Percentiles rank a stretch among this genome's conserved stretches.
Evolutionary conservation across 1,140 invertebrate species (phyloP).

Genomic region (Drosophila subobscura): DNA sequence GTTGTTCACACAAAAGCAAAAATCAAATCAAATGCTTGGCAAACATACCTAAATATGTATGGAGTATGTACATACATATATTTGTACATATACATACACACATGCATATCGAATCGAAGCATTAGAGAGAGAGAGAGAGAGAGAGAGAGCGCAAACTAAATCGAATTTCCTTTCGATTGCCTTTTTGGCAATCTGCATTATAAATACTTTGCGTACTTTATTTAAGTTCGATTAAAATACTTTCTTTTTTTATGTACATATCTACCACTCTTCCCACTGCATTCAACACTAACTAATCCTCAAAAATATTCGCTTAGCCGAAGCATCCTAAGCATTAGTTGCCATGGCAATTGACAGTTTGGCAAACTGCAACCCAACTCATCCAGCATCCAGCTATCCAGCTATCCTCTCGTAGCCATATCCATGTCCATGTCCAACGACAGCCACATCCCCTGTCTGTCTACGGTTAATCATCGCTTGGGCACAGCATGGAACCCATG

Average conservation of each 20-base stretch:
- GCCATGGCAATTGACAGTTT: slow-evolving; percentile 41
- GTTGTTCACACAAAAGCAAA: slow-evolving; percentile 7
- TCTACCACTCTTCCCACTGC: not conserved
- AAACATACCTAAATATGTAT: not conserved
- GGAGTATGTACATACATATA: no score
- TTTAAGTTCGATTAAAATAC: no score
- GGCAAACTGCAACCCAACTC: slow-evolving; percentile 7
- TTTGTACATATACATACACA: no score
- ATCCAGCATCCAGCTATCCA: not conserved
- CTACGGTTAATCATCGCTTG: slow-evolving; percentile 68
- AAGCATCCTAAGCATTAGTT: slow-evolving; percentile 20
- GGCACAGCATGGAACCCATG: slow-evolving; percentile 48
- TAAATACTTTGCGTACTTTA: no score
- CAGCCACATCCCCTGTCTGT: slow-evolving; percentile 40
- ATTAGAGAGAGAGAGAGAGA: no score
- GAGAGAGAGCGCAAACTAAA: no score
- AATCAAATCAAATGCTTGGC: not conserved
- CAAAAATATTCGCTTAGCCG: no score
- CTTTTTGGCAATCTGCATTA: no score
- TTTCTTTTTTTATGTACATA: no score
- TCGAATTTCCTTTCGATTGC: no score
- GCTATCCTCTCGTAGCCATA: slow-evolving; percentile 16
- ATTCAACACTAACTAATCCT: slow-evolving; percentile 20
- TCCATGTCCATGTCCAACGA: slow-evolving; percentile 30
- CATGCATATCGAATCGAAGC: no score